Evolutionary conservation across 2,888 invertebrate species (phyloP).

Genomic region (Drosophila anceps): DNA sequence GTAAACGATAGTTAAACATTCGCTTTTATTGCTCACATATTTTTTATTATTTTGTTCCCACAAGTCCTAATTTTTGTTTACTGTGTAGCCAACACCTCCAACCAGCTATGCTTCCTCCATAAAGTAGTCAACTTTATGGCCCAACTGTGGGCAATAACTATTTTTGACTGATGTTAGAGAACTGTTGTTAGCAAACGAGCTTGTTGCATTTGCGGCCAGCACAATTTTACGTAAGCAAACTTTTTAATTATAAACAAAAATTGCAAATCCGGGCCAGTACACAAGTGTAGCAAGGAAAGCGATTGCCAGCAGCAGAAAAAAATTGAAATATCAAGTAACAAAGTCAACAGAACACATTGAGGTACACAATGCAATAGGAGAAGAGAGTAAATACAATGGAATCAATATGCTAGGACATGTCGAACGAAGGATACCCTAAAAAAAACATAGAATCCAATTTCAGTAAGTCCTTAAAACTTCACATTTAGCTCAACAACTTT

Average conservation of each 20-base stretch:
- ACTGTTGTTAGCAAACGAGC: constrained; percentile 5
- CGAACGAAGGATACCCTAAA: neutral
- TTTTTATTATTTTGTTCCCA: neutral
- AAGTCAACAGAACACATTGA: constrained; percentile 14
- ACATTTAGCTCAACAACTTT: neutral
- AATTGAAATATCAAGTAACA: constrained; percentile 20
- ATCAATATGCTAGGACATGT: neutral
- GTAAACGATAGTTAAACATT: neutral
- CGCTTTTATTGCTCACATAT: neutral
- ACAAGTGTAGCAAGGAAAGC: neutral
- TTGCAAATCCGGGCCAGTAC: constrained; percentile 5
- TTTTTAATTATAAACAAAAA: constrained; percentile 29
- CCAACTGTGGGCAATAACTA: constrained; percentile 33
- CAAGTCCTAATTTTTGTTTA: constrained; percentile 9
- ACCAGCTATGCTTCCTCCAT: constrained; percentile 25
- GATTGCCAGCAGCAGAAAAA: constrained; percentile 1
- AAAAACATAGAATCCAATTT: neutral
- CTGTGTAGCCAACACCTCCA: constrained; percentile 4
- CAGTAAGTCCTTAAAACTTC: neutral
- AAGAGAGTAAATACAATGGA: neutral
- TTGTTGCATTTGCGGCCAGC: constrained; percentile 9
- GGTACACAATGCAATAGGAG: neutral
- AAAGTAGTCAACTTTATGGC: constrained; percentile 51
- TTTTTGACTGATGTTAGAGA: constrained; percentile 12
- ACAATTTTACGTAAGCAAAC: constrained; percentile 20